Base-by-base conservation (phyloP, 1,140 invertebrate species). In the Neomicropteryx cornuta region DNA sequence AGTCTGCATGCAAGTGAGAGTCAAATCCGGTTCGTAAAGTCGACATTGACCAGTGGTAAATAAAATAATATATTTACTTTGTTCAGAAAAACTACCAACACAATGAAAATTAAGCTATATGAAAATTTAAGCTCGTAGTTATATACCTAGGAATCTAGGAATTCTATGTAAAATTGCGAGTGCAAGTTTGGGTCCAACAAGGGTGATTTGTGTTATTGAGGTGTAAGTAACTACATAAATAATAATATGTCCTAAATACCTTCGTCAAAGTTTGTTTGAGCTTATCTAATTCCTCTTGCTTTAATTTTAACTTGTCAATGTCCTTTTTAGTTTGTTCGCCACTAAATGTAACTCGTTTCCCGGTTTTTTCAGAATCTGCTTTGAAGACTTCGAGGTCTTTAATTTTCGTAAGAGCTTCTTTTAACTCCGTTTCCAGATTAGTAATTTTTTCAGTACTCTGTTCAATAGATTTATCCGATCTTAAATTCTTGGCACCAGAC, bases 351-450 rank as follows among this genome's bases (percentile, higher is more conserved):
- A 68, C 62, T 51, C 61, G 64, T 41, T 65, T 68, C 42, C 68
- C 65, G 20, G 46, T 52, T 55, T 74, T 74, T 17, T 73, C 71
- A 21, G 66, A 56, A 33, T 62, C 50, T 33, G 69, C 69, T 39
- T 60, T 62, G 27, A 54, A 54, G 27, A 38, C 59, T 48, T 75
- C 66, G 2, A 81, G 51, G 36, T 79, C 74, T 50, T 72, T 73
- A 31, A 77, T 69, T 60, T 76, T 79, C 31, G 54, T 55, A 38
- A 70, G 55, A n/a, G 68, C 67, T 49, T 75, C 70, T 44, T 73
- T 70, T 4, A 81, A 49, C 51, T 83, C 75, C 19, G 64, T 76
- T 58, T 85, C 79, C 36, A 83, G 49, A 35, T 68, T 61, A 16
- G 59, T 60, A 18, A 81, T 61, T 54, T 79, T 81, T 29, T 75